Evolutionary conservation across 1,140 invertebrate genomes (phyloP).

Genomic region (Phocides pigmalion): DNA sequence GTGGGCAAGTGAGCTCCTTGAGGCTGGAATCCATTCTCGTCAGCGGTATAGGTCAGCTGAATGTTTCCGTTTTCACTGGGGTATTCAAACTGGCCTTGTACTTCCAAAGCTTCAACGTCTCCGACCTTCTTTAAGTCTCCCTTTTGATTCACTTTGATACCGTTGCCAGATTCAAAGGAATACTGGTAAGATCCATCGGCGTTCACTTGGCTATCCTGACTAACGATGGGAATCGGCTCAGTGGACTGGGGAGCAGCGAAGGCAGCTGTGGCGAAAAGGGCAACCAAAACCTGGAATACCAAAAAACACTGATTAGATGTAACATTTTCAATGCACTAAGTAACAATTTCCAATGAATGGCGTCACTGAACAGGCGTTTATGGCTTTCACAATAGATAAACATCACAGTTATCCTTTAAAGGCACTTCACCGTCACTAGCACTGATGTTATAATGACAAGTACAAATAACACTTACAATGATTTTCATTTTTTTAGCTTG

Average conservation of each 20-base stretch:
- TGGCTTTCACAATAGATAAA: constrained; percentile 13
- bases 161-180: constrained; percentile 87
- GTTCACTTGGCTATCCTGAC: constrained; percentile 76
- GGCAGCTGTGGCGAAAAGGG: constrained; percentile 59
- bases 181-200: constrained; percentile 78
- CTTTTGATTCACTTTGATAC: constrained; percentile 88
- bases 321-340: background rate
- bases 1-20: constrained; percentile 86
- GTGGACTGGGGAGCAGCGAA: constrained; percentile 64
- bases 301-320: constrained; percentile 18
- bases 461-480: constrained; percentile 67
- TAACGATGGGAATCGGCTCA: constrained; percentile 71
- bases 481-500: constrained; percentile 66
- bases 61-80: constrained; percentile 86
- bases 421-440: constrained; percentile 40
- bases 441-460: constrained; percentile 15
- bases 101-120: constrained; percentile 84
- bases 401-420: constrained; percentile 15
- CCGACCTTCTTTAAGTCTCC: constrained; percentile 87
- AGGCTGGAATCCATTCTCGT: constrained; percentile 89
- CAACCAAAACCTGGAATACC: constrained; percentile 65
- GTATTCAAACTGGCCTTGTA: constrained; percentile 87
- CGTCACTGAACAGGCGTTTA: constrained; percentile 1
- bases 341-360: background rate
- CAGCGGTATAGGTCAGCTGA: constrained; percentile 89